A percentile compares a stretch with the other conserved stretches of the same genome.
These are phyloP conservation scores for Caenorhabditis tropicalis DNA, from an alignment of 1,140 invertebrate genomes.

Conservation along the genomic window DNA sequence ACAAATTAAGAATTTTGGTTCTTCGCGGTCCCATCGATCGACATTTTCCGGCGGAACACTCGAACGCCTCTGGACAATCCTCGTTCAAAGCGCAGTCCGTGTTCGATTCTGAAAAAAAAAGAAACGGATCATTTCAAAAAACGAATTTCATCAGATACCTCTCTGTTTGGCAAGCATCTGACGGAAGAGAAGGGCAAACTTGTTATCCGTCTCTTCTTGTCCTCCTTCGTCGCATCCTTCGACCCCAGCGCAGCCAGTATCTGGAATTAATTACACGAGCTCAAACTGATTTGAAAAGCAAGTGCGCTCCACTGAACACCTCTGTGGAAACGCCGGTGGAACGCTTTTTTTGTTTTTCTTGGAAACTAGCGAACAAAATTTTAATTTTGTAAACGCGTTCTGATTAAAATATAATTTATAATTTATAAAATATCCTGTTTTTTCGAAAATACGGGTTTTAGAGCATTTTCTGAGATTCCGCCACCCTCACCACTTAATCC, in stretches of 20 bases:
- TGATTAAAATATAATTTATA: not conserved
- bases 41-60: not conserved
- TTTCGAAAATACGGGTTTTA: too few relatives aligned
- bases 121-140: not conserved
- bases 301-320: not conserved
- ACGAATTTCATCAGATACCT: not conserved
- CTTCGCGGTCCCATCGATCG: not conserved
- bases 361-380: not conserved
- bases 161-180: constrained; percentile 21
- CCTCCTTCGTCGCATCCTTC: not conserved
- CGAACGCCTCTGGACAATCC: not conserved
- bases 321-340: not conserved
- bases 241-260: not conserved
- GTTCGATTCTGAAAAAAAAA: not conserved
- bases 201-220: not conserved
- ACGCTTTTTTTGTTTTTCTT: too few relatives aligned
- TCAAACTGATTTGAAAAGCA: too few relatives aligned
- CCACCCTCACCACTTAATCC: too few relatives aligned
- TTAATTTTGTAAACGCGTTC: too few relatives aligned
- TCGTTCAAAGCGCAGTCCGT: not conserved
- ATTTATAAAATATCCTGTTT: not conserved
- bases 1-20: constrained; percentile 31
- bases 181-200: constrained; percentile 12
- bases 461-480: too few relatives aligned
- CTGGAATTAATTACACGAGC: not conserved